Evolutionary conservation across 2,888 invertebrate species (phyloP), one percentile per base, ranked within the genome.

Genomic region (Melanostoma scalare): DNA sequence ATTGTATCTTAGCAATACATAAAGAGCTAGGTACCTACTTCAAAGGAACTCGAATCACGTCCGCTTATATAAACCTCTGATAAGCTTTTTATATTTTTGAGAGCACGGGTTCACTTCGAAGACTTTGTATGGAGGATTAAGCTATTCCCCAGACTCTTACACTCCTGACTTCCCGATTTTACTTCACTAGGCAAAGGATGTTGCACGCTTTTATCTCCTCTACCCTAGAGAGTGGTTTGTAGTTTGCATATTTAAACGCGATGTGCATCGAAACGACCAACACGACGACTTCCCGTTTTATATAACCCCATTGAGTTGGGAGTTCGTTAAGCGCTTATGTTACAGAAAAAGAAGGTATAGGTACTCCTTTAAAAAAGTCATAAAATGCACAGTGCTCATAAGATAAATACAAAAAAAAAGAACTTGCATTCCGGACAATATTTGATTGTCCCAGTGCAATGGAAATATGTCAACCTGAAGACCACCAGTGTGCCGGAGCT

Each of bases 101-200:
- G 20, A 20, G 1, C 20, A 20, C 20, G 20, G 9, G 38, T 36
- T 42, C 6, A 44, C 6, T 40, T 20, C 58, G 35, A 30, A 35
- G 31, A 33, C 60, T 46, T 50, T 35, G 46, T 40, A 48, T 8
- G 20, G 44, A 40, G 63, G 65, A 81, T 77, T 73, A 82, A 82
- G 61, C 56, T 46, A 69, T 76, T 74, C 46, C 40, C 38, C 46
- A 9, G 10, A 55, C 67, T 10, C 61, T 71, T 68, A 44, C 46
- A 46, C 68, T 69, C 52, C 58, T 82, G 82, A 82, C 72, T 60
- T 73, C 56, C 77, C 82, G 77, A 82, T 77, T 82, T 73, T 46
- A 36, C 44, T 68, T 36, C 40, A 6, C 38, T 6, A 31, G 35
- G 35, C n/a, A 36, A 42, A 33, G 52, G 44, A 53, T 38, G 30